These are phyloP conservation scores for Epirrita christyi DNA, from an alignment of 2,888 invertebrate species.

Conservation along the genomic window DNA sequence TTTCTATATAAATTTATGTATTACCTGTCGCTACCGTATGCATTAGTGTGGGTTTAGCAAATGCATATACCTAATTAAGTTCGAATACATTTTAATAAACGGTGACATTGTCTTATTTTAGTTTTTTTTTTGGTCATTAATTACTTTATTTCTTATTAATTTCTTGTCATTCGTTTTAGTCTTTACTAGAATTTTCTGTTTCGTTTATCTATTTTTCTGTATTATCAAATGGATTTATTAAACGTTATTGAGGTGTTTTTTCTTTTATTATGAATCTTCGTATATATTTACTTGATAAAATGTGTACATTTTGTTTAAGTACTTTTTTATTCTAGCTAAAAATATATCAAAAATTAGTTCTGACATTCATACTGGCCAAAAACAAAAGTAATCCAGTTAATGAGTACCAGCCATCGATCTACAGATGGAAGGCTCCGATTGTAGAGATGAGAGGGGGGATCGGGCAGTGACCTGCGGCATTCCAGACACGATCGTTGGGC, in stretches of 20 bases:
- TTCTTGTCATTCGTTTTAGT: too few relatives aligned
- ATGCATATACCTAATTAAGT: slow-evolving; percentile 60
- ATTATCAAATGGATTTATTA: too few relatives aligned
- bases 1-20: slow-evolving; percentile 77
- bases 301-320: too few relatives aligned
- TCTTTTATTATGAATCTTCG: background rate
- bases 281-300: too few relatives aligned
- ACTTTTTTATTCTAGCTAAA: too few relatives aligned
- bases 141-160: slow-evolving; percentile 32
- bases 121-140: slow-evolving; percentile 46
- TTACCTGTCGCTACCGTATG: slow-evolving; percentile 75
- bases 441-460: slow-evolving; percentile 66
- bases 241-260: too few relatives aligned
- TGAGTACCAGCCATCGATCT: slow-evolving; percentile 72
- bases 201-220: too few relatives aligned
- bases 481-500: slow-evolving; percentile 69
- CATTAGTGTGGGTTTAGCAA: slow-evolving; percentile 73
- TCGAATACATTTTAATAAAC: slow-evolving; percentile 57
- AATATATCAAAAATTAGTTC: background rate
- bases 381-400: slow-evolving; percentile 54
- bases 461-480: slow-evolving; percentile 79
- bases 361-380: background rate
- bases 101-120: slow-evolving; percentile 53
- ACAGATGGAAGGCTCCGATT: slow-evolving; percentile 74
- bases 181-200: background rate